Evolutionary conservation across 2,113 vertebrate genomes (phyloP).

Genomic region (Heloderma charlesbogerti): DNA sequence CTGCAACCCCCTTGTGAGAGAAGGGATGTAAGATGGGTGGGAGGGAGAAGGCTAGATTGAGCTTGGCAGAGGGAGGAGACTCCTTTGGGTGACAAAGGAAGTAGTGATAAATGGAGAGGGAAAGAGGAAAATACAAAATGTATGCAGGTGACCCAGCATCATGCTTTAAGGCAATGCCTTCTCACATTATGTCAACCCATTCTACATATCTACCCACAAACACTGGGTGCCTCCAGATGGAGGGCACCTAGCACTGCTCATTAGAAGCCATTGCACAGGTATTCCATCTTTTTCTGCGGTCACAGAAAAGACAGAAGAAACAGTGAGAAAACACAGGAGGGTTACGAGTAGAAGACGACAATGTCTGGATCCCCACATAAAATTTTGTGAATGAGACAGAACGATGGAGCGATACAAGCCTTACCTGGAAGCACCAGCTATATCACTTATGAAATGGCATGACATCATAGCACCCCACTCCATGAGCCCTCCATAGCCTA

Average conservation of each 20-base stretch:
- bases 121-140: neutral
- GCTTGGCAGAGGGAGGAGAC: neutral
- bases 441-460: neutral
- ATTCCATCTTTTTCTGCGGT: too few relatives aligned
- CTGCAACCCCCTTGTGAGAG: constrained; percentile 4
- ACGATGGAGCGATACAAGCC: too few relatives aligned
- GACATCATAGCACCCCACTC: neutral
- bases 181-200: neutral
- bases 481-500: too few relatives aligned
- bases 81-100: neutral
- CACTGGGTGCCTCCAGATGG: too few relatives aligned
- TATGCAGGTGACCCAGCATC: neutral
- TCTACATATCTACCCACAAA: neutral
- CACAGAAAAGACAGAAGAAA: too few relatives aligned
- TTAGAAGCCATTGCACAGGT: too few relatives aligned
- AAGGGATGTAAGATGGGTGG: neutral
- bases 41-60: neutral
- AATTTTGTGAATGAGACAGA: too few relatives aligned
- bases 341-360: too few relatives aligned
- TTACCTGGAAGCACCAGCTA: too few relatives aligned
- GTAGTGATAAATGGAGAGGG: neutral
- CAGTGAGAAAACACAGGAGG: too few relatives aligned
- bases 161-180: neutral
- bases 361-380: too few relatives aligned
- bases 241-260: too few relatives aligned